Base-by-base conservation (phyloP, 2,797 vertebrate species). In the Phrynocephalus forsythii region DNA sequence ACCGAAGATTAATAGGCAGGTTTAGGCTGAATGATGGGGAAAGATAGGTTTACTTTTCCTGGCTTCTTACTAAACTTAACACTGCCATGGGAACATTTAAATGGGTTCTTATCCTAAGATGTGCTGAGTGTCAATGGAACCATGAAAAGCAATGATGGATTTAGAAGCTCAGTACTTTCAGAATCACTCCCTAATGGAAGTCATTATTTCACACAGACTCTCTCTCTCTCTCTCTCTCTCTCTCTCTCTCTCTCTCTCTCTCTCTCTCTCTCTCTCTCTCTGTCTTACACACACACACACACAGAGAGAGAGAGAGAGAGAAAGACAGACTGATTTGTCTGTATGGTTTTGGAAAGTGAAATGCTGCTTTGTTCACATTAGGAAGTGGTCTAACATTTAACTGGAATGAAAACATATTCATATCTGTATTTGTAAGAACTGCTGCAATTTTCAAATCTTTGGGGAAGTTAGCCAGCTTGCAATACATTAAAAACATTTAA, bases 31-130 rank as follows among this genome's bases (percentile, higher is more conserved):
- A 96, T 90, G 95, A 93, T 83, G 92, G 94, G 94, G 95, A 95
- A 97, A 96, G 90, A 90, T 97, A 97, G 97, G 96, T 94, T 96
- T 95, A 96, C 96, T 94, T 95, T 97, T 97, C 52, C 68, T 0
- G 0, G 13, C 60, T 78, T 75, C 52, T 75, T 76, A 79, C 80
- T 63, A 81, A 81, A 81, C 1, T 83, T 80, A 20, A 50, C 73
- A 44, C 9, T 63, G 10, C 81, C 71, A 0, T 63, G 3, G 1
- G 75, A 13, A 8, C 82, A 2, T 79, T 0, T 0, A 92, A 91
- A 76, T 87, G 86, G 88, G 56, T 33, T 28, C 28, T 86, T 69
- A 73, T 84, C 81, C 79, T 60, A n/a, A 88, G 79, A 89, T 79
- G 2, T 78, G 67, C 66, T 81, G 28, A 0, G 82, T 56, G 11